Evolutionary conservation across 2,888 invertebrate genomes (phyloP).

Genomic region (Acronicta psi): DNA sequence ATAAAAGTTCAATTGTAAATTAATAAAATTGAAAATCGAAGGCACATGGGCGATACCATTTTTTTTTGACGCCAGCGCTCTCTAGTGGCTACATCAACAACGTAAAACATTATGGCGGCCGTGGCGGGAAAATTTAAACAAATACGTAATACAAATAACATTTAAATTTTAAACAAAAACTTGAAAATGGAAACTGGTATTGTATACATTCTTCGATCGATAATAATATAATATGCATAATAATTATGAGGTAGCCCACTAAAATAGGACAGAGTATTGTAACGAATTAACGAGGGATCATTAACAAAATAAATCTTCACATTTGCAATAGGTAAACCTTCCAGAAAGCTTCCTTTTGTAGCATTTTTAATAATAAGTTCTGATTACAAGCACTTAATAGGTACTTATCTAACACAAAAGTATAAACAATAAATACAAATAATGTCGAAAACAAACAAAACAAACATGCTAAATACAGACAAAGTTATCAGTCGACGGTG

Average conservation of each 20-base stretch:
- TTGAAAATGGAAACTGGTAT: neutral
- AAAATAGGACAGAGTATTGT: too few relatives aligned
- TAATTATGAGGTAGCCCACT: too few relatives aligned
- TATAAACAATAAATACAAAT: conserved; percentile 17
- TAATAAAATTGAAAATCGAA: conserved; percentile 60
- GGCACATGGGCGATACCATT: conserved; percentile 83
- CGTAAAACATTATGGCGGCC: conserved; percentile 62
- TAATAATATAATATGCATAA: too few relatives aligned
- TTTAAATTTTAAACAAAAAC: neutral
- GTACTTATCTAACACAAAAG: conserved; percentile 25
- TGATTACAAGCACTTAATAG: conserved; percentile 24
- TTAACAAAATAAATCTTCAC: conserved; percentile 16
- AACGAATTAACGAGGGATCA: conserved; percentile 6
- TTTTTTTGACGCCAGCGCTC: conserved; percentile 70
- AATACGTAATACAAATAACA: conserved; percentile 3
- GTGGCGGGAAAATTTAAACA: conserved; percentile 65
- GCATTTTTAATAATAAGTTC: conserved; percentile 11
- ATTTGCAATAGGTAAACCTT: conserved; percentile 2
- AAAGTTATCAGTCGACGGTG: conserved; percentile 19
- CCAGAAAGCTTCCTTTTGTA: conserved; percentile 6
- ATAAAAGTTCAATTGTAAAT: conserved; percentile 59
- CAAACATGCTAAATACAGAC: conserved; percentile 22
- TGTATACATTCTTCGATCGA: neutral
- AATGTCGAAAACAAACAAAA: conserved; percentile 17
- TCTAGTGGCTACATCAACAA: conserved; percentile 60